Evolutionary conservation across 2,797 vertebrate genomes (phyloP), one percentile per base, ranked within the genome.

Genomic region (Neomorphus geoffroyi): DNA sequence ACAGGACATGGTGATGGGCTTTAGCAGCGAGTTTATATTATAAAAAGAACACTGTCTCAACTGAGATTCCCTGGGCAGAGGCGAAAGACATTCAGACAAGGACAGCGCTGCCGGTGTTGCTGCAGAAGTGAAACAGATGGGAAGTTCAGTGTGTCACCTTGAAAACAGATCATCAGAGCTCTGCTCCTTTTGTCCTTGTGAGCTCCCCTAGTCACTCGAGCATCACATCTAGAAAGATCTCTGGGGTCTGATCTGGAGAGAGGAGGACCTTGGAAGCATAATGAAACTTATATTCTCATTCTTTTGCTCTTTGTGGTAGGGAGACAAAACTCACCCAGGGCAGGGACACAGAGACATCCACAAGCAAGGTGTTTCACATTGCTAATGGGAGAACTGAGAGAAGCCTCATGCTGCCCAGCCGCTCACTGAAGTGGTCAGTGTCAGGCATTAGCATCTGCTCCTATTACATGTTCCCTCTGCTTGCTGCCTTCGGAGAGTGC

Each of bases 141-240:
- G 88, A 74, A 94, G 82, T 93, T 96, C 94, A 94, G 85, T 58
- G 81, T 93, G 88, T 96, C 92, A 96, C 96, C 93, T 92, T 95
- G 93, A 96, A 79, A 94, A 28, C 50, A 78, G 61, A 89, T 62
- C 72, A 35, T 24, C 84, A 57, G 43, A 91, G 85, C 79, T 79
- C 72, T 86, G 72, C 30, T 81, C 79, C 87, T 78, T 50, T 78
- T 53, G 53, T 72, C 94, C 87, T 96, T 80, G 37, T 9, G 9
- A 80, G 30, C 37, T 80, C 57, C 37, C 67, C 72, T 11, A 17
- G 50, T 16, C 65, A 43, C 75, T 35, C 75, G 64, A 43, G 37
- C 56, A 7, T 13, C 53, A 5, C 5, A 21, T 37, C 48, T 84
- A 88, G 75, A 90, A 57, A 80, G 50, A 27, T 74, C 79, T 51